Percentiles rank a stretch among this genome's conserved stretches.
Evolutionary conservation across 1,140 invertebrate genomes (phyloP).

Genomic region (Ostrea edulis): DNA sequence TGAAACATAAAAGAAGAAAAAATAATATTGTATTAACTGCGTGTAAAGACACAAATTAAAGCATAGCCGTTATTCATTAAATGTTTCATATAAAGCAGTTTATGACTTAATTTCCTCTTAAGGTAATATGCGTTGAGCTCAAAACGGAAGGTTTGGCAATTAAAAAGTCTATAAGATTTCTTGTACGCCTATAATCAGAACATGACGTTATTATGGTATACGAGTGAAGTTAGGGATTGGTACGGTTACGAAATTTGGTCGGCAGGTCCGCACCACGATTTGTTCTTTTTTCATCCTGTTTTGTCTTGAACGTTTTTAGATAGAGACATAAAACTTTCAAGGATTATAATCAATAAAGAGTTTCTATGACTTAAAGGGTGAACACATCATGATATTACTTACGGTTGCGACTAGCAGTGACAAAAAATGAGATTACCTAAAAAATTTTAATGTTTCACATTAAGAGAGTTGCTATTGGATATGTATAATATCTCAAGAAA

Average conservation of each 20-base stretch:
- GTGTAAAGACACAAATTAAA: constrained; percentile 37
- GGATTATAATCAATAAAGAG: too few species aligned
- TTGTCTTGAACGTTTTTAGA: too few species aligned
- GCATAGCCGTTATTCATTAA: constrained; percentile 32
- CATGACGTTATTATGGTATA: too few species aligned
- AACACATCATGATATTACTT: too few species aligned
- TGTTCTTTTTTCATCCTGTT: too few species aligned
- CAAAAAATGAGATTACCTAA: too few species aligned
- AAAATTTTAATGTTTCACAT: too few species aligned
- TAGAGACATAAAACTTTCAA: too few species aligned
- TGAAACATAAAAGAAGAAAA: constrained; percentile 32
- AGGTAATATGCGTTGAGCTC: constrained; percentile 2
- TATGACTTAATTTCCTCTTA: constrained; percentile 31
- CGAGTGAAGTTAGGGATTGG: not conserved
- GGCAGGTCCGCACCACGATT: not conserved
- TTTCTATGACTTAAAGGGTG: too few species aligned
- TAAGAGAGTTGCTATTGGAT: too few species aligned
- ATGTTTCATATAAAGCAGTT: constrained; percentile 28
- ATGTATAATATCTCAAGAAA: too few species aligned
- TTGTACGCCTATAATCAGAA: not conserved
- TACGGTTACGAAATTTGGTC: not conserved
- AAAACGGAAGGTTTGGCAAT: not conserved
- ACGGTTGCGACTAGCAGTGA: too few species aligned
- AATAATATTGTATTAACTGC: constrained; percentile 31
- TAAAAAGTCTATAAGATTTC: not conserved